phyloP scores from a whole-genome alignment of 30 jellyfish, hydroid and myxozoan species.

The Aurelia aurita region DNA sequence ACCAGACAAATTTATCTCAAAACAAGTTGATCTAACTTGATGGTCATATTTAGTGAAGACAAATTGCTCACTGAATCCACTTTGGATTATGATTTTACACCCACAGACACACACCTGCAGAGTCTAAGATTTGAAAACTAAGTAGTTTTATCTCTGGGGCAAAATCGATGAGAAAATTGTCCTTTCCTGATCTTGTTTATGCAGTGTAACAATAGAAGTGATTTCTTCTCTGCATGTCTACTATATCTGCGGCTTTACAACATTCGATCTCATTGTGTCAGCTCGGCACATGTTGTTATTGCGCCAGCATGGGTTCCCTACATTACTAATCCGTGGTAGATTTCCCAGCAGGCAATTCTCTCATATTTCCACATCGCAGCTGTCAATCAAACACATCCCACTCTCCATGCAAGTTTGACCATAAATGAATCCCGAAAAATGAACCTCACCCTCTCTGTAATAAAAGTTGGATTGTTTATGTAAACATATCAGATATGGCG shows the following conservation, averaged over 20 bases:
- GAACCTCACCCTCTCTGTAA: no score
- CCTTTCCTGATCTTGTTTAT: conserved; percentile 42
- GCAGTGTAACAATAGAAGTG: conserved; percentile 27
- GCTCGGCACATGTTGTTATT: conserved; percentile 34
- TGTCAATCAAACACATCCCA: background rate
- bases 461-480: no score
- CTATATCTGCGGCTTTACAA: conserved; percentile 42
- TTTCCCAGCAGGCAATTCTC: conserved; percentile 2
- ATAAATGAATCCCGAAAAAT: no score
- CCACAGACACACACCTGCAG: conserved; percentile 68
- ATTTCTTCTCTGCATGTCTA: conserved; percentile 50
- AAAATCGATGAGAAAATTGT: conserved; percentile 50
- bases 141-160: conserved; percentile 25
- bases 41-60: no score
- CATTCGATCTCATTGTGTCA: conserved; percentile 12
- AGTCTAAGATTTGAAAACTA: conserved; percentile 13
- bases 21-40: no score
- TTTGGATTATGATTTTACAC: conserved; percentile 39
- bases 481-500: no score
- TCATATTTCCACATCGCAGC: background rate
- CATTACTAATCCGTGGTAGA: background rate
- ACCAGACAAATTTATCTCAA: no score
- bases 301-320: conserved; percentile 4
- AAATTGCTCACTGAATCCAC: conserved; percentile 1
- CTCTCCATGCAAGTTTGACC: no score